Evolutionary conservation across 2,113 vertebrate genomes (phyloP).

Genomic region (Urocynchramus pylzowi): DNA sequence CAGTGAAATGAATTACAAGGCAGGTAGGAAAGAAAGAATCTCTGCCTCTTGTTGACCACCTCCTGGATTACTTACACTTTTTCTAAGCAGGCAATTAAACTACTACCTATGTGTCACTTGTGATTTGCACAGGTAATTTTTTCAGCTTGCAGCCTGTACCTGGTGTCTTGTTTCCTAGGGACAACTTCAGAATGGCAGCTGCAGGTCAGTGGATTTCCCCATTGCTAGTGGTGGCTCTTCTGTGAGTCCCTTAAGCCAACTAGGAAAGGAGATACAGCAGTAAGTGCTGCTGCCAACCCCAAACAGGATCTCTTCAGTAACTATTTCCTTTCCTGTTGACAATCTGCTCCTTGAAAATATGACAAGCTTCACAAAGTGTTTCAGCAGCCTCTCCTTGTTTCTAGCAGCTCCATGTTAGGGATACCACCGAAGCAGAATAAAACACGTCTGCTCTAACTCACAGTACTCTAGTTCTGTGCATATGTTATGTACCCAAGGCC

Average conservation of each 20-base stretch:
- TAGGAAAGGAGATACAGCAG: not conserved
- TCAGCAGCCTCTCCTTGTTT: not conserved
- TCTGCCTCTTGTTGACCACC: not conserved
- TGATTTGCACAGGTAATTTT: not conserved
- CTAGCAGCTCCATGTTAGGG: not conserved
- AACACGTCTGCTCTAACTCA: not conserved
- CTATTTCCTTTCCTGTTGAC: not conserved
- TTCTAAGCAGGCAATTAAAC: not conserved
- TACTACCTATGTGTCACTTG: not conserved
- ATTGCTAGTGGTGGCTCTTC: not conserved
- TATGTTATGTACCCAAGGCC: accelerated
- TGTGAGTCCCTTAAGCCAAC: not conserved
- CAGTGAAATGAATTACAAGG: not conserved
- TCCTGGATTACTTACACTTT: not conserved
- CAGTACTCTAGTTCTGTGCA: not conserved
- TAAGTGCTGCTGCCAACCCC: not conserved
- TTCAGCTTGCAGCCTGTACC: not conserved
- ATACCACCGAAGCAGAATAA: not conserved
- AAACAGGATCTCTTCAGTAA: not conserved
- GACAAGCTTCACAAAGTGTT: not conserved
- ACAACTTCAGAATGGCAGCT: not conserved
- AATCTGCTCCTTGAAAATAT: not conserved
- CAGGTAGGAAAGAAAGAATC: not conserved
- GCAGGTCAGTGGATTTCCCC: not conserved
- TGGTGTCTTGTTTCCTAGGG: not conserved